A percentile compares a stretch with the other conserved stretches of the same genome.
These are phyloP conservation scores for Araneus ventricosus DNA, from an alignment of 1,140 invertebrate species.

Conservation along the genomic window DNA sequence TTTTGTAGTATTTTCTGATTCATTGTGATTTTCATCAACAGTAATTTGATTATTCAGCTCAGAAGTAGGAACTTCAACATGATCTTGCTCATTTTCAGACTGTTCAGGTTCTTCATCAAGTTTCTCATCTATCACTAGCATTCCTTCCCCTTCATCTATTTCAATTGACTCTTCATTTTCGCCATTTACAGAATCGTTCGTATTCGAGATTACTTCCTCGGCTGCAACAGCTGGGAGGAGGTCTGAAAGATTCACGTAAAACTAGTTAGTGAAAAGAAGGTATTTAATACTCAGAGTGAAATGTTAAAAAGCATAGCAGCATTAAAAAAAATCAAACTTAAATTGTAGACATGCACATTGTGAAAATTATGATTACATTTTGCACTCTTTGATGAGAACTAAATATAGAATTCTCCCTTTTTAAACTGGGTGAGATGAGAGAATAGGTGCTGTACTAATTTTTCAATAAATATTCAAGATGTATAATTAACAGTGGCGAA, in stretches of 20 bases:
- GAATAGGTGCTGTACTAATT: too few species aligned
- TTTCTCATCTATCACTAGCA: slow-evolving; percentile 16
- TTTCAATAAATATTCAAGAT: too few species aligned
- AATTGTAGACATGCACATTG: too few species aligned
- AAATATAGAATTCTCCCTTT: too few species aligned
- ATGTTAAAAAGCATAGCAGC: too few species aligned
- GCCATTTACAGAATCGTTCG: not conserved
- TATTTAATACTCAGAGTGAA: too few species aligned
- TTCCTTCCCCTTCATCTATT: slow-evolving; percentile 28
- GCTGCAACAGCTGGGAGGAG: not conserved
- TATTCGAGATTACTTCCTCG: not conserved
- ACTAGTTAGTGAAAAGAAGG: too few species aligned
- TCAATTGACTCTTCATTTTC: not conserved
- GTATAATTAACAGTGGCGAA: too few species aligned
- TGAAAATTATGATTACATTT: too few species aligned
- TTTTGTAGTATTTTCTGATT: slow-evolving; percentile 24
- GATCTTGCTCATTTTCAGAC: not conserved
- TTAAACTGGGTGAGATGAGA: too few species aligned
- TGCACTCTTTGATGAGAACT: too few species aligned
- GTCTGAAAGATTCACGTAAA: not conserved
- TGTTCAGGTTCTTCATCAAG: slow-evolving; percentile 20
- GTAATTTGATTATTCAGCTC: slow-evolving; percentile 51
- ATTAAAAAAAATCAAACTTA: too few species aligned
- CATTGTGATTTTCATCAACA: slow-evolving; percentile 50
- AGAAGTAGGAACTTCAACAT: slow-evolving; percentile 12